Evolutionary conservation across 2,888 invertebrate species (phyloP).

Genomic region (Mermis nigrescens): DNA sequence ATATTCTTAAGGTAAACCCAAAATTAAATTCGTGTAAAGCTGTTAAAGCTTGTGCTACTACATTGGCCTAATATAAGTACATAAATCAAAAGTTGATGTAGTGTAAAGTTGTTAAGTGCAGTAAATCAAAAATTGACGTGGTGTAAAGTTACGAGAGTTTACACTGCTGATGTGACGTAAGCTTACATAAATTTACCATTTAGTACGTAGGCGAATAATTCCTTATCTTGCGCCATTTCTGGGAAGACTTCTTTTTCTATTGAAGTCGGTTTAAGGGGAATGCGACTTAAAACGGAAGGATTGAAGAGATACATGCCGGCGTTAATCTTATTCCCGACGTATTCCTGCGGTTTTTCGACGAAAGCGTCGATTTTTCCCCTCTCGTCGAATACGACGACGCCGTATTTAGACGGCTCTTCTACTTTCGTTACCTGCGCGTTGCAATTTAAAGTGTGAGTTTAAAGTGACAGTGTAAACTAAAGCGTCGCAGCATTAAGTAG

Average conservation of each 20-base stretch:
- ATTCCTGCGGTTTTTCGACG: slow-evolving; percentile 95
- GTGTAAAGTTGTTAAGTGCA: too few species aligned
- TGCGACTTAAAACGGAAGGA: slow-evolving; percentile 67
- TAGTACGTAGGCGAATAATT: slow-evolving; percentile 79
- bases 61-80: too few species aligned
- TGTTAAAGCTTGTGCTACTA: too few species aligned
- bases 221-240: slow-evolving; percentile 61
- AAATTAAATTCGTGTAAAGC: too few species aligned
- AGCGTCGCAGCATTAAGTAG: too few species aligned
- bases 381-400: slow-evolving; percentile 74
- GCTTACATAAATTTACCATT: slow-evolving; percentile 44
- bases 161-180: too few species aligned
- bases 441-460: too few species aligned
- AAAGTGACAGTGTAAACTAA: too few species aligned
- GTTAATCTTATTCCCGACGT: slow-evolving; percentile 98
- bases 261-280: slow-evolving; percentile 76
- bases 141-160: too few species aligned
- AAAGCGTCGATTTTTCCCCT: slow-evolving; percentile 71
- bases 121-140: neutral
- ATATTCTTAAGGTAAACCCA: too few species aligned
- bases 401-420: slow-evolving; percentile 97
- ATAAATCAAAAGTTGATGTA: too few species aligned
- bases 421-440: slow-evolving; percentile 73
- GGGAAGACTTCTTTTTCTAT: slow-evolving; percentile 99
- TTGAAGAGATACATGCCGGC: slow-evolving; percentile 94